phyloP scores from a whole-genome alignment of 1,140 invertebrate genomes.

The Drosophila equinoxialis region DNA sequence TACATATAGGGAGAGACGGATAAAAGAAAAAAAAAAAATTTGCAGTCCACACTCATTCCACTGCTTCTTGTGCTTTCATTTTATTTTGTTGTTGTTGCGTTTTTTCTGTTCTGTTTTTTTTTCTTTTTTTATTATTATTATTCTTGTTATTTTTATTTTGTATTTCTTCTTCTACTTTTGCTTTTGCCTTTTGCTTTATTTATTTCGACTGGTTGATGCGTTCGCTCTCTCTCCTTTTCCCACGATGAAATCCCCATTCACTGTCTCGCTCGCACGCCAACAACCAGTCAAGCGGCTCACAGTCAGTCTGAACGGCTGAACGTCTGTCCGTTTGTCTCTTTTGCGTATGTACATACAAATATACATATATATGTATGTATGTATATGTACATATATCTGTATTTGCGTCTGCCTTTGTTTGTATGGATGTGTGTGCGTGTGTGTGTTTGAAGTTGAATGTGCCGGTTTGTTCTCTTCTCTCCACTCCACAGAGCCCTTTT shows the following conservation, averaged over 20 bases:
- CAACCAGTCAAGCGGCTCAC: constrained; percentile 41
- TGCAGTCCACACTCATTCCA: constrained; percentile 55
- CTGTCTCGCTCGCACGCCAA: constrained; percentile 33
- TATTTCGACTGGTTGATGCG: constrained; percentile 61
- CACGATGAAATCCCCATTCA: background rate
- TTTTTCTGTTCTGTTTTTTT: constrained; percentile 32
- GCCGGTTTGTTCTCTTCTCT: constrained; percentile 51
- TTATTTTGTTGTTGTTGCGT: constrained; percentile 40
- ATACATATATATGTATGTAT: background rate
- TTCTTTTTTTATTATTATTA: constrained; percentile 44
- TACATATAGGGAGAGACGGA: background rate
- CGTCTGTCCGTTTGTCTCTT: constrained; percentile 36
- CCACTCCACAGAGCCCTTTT: background rate
- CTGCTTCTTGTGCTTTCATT: constrained; percentile 59
- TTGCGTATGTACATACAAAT: constrained; percentile 20
- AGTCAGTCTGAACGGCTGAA: constrained; percentile 32
- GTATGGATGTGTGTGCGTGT: constrained; percentile 16
- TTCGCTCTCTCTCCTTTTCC: constrained; percentile 48
- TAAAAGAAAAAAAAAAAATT: constrained; percentile 42
- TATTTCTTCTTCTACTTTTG: constrained; percentile 40
- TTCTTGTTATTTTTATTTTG: constrained; percentile 68
- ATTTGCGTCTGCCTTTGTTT: constrained; percentile 26
- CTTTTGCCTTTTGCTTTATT: constrained; percentile 65
- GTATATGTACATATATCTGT: constrained; percentile 2
- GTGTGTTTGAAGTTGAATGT: constrained; percentile 68